Conservation (phyloP, 2,888 invertebrate species). For the Epinotia ramella region DNA sequence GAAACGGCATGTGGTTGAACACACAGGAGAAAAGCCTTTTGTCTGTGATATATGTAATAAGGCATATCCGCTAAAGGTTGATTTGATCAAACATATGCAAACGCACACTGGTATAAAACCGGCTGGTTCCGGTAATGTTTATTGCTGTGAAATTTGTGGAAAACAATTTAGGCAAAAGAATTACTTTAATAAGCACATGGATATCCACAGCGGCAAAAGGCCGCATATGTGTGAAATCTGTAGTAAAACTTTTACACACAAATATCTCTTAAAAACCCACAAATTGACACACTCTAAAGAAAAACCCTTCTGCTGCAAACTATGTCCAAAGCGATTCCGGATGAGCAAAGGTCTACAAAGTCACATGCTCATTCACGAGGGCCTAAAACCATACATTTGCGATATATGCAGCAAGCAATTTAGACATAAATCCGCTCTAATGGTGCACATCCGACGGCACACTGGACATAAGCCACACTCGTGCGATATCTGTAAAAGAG, state of each 20-base stretch:
- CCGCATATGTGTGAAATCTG: slow-evolving; percentile 4
- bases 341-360: not conserved
- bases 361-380: not conserved
- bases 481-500: not conserved
- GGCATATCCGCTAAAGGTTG: not conserved
- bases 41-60: slow-evolving; percentile 1
- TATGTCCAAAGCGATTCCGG: not conserved
- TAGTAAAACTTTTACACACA: not conserved
- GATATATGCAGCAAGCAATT: slow-evolving; percentile 8
- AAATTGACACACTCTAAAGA: slow-evolving; percentile 1
- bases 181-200: not conserved
- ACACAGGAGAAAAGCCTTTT: not conserved
- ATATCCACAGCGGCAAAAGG: not conserved
- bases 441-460: slow-evolving; percentile 4
- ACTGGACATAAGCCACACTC: slow-evolving; percentile 1
- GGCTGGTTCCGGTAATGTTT: not conserved
- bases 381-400: not conserved
- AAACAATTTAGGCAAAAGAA: slow-evolving; percentile 2
- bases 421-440: not conserved
- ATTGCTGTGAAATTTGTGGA: slow-evolving; percentile 2
- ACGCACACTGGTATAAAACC: not conserved
- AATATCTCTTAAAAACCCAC: not conserved
- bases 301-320: not conserved
- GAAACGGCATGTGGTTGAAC: not conserved
- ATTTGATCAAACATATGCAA: not conserved